Evolutionary conservation across 2,113 vertebrate species (phyloP), one percentile per base, ranked within the genome.

Genomic region (Clarias magur): DNA sequence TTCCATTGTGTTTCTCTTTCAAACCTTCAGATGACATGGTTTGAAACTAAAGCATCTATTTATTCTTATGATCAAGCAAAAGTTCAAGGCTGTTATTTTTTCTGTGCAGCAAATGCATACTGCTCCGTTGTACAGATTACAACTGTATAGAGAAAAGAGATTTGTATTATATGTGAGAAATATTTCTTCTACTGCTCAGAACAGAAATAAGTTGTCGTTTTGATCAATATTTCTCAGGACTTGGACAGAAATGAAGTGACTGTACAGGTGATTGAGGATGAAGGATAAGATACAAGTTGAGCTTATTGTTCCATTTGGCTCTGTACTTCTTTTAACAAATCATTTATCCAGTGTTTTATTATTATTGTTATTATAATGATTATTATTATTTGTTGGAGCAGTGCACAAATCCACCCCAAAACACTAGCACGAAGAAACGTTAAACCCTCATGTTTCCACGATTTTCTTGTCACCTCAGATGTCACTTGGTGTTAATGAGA

Each of bases 141-240:
- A 92, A 68, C 84, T 88, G 85, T 90, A 90, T 34, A 90, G 87
- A 85, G 79, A 72, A 83, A 81, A 84, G 59, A 86, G 42, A 89
- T 95, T 95, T 97, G 98, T 99, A 98, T 94, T 92, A 95, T 95
- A 95, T 93, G 92, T 93, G 92, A 94, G 93, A 92, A 94, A 93
- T 97, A 96, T 95, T 95, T 95, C 96, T 97, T 96, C 90, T 95
- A 95, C 96, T 98, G 94, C 97, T 95, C 96, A 75, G 85, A 97
- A 97, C 96, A 96, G 91, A 93, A 94, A 92, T 93, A 94, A 93
- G 93, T 95, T 93, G 91, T 91, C 91, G 86, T 90, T 90, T 92
- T 93, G 89, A 97, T 97, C 97, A 97, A 97, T 97, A 97, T 96
- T 81, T 97, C 98, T 99, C 98, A 99, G 98, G 98, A 99, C 97